Evolutionary conservation across 2,113 vertebrate species (phyloP).

Genomic region (Calyptommatus sinebrachiatus): DNA sequence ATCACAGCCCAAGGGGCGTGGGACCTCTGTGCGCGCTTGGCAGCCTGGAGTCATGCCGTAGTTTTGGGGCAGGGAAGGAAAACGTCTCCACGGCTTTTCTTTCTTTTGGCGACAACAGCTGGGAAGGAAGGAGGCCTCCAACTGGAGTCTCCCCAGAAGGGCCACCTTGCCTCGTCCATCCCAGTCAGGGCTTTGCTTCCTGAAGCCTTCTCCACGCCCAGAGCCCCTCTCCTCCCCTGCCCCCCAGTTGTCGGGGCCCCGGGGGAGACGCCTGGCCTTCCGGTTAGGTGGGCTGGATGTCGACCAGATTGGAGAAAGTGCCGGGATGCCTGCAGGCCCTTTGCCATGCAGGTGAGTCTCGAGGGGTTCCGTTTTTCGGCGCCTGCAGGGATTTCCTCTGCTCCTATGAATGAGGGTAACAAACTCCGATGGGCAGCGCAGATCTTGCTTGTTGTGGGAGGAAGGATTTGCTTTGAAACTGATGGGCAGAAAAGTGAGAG

Average conservation of each 20-base stretch:
- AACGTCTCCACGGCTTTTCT: neutral
- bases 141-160: rapidly evolving
- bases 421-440: neutral
- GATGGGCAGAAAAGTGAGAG: too few relatives aligned
- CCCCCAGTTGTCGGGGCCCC: neutral
- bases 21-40: conserved; percentile 42
- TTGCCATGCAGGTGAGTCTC: neutral
- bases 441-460: neutral
- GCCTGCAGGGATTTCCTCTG: too few relatives aligned
- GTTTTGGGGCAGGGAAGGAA: neutral
- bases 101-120: too few relatives aligned
- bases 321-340: neutral
- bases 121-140: neutral
- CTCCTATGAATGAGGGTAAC: neutral
- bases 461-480: neutral
- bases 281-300: too few relatives aligned
- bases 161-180: rapidly evolving
- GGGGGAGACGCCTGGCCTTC: neutral
- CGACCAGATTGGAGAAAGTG: neutral
- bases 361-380: neutral
- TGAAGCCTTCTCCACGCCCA: neutral
- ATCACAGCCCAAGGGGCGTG: conserved; percentile 36
- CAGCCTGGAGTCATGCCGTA: conserved; percentile 21
- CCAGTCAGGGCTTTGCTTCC: neutral
- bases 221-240: neutral